Conservation (phyloP, 2,888 invertebrate species). For the Pteria penguin region DNA sequence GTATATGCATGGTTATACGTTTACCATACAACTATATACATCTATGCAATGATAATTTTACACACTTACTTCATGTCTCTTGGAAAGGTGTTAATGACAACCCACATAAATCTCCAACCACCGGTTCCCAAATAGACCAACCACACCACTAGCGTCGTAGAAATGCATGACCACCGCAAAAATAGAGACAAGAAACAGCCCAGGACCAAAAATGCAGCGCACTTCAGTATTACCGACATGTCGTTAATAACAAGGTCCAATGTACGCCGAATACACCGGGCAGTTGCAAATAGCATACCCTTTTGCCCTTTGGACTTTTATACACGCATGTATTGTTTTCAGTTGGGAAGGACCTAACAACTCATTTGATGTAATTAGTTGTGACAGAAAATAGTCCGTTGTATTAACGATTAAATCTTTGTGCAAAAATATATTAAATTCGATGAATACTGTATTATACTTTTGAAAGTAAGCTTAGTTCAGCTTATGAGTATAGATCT, state of each 20-base stretch:
- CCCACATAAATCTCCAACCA: constrained; percentile 72
- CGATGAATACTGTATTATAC: no score
- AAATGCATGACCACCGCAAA: constrained; percentile 52
- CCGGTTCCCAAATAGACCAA: constrained; percentile 69
- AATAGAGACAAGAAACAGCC: constrained; percentile 58
- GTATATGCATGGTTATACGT: no score
- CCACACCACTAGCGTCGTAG: constrained; percentile 57
- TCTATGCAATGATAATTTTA: neutral
- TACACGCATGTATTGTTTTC: neutral
- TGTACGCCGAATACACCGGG: constrained; percentile 26
- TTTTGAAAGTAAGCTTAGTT: no score
- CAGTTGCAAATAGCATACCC: constrained; percentile 24
- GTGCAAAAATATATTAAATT: no score
- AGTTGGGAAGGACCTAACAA: neutral
- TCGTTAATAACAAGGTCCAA: constrained; percentile 27
- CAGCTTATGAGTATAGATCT: no score
- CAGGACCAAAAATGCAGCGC: constrained; percentile 52
- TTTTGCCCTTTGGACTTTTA: constrained; percentile 11
- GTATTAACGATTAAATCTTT: no score
- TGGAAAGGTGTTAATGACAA: constrained; percentile 67
- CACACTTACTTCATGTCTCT: constrained; percentile 70
- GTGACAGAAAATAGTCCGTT: neutral
- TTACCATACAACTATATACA: no score
- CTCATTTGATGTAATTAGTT: neutral
- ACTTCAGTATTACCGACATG: constrained; percentile 52